Percentiles rank a stretch among this genome's conserved stretches.
These are phyloP conservation scores for Copidosoma floridanum DNA, from an alignment of 1,140 invertebrate genomes.

Conservation along the genomic window DNA sequence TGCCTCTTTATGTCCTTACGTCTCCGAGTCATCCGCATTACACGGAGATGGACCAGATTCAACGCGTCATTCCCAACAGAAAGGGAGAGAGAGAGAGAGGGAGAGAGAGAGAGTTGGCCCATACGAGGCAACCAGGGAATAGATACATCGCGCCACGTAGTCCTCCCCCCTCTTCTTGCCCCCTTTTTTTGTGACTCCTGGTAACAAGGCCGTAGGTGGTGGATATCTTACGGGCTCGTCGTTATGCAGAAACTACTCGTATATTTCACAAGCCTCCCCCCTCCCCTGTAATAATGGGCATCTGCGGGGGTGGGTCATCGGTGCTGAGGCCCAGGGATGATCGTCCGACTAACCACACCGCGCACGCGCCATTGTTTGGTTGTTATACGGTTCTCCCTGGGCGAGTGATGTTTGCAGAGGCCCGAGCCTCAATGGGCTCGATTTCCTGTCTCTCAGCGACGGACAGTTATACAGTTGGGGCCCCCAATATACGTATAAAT, in stretches of 20 bases:
- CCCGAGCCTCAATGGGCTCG: slow-evolving; percentile 12
- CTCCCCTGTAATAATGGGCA: slow-evolving; percentile 4
- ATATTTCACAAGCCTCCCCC: no score
- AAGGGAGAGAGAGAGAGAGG: not conserved
- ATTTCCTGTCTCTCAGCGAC: slow-evolving; percentile 18
- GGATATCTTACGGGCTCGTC: no score
- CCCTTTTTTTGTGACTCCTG: no score
- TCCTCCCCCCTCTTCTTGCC: no score
- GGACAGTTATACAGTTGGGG: no score
- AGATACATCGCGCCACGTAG: not conserved
- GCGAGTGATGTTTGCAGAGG: no score
- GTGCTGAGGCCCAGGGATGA: slow-evolving; percentile 12
- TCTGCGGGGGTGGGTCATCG: no score
- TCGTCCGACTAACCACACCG: slow-evolving; percentile 24
- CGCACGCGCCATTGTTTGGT: not conserved
- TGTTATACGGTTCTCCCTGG: no score
- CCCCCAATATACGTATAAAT: no score
- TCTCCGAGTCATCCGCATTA: not conserved
- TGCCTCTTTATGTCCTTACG: not conserved
- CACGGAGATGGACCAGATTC: slow-evolving; percentile 18
- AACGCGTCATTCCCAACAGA: not conserved
- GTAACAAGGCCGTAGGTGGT: no score
- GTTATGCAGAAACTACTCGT: not conserved
- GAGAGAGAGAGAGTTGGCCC: not conserved
- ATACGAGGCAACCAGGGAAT: not conserved